phyloP scores from a whole-genome alignment of 2,888 invertebrate species.

The Neoscelio sp. region DNA sequence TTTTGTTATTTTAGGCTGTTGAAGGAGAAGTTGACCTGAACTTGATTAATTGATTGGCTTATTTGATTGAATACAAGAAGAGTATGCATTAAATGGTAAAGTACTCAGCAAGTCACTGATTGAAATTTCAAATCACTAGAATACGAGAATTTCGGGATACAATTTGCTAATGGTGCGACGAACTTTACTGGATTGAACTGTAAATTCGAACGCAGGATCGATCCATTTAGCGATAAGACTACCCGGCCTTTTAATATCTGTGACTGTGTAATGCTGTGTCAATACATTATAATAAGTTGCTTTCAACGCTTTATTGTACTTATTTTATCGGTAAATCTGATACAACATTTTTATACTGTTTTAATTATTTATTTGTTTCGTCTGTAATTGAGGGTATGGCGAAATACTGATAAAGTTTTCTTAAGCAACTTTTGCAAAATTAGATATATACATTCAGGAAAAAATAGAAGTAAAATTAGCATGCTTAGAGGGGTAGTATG shows the following conservation, averaged over 20 bases:
- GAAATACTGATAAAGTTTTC: too few relatives aligned
- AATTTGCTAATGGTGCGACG: constrained; percentile 79
- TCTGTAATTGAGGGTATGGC: too few relatives aligned
- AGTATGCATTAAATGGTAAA: constrained; percentile 56
- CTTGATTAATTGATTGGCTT: constrained; percentile 70
- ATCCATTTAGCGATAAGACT: constrained; percentile 39
- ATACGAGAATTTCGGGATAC: constrained; percentile 73
- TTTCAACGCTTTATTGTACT: too few relatives aligned
- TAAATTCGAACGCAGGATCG: constrained; percentile 72
- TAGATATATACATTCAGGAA: too few relatives aligned
- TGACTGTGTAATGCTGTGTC: not conserved
- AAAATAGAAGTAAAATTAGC: too few relatives aligned
- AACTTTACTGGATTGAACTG: constrained; percentile 70
- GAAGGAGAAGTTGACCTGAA: not conserved
- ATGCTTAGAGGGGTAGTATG: too few relatives aligned
- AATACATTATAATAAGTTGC: constrained; percentile 2
- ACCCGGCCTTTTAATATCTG: constrained; percentile 31
- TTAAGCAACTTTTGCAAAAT: too few relatives aligned
- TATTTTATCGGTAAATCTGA: too few relatives aligned
- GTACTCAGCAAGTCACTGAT: constrained; percentile 70
- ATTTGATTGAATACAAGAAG: constrained; percentile 45
- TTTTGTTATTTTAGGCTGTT: not conserved
- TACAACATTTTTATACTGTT: too few relatives aligned
- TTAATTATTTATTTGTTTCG: too few relatives aligned
- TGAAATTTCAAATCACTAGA: constrained; percentile 61